Evolutionary conservation across 1,140 invertebrate species (phyloP), one percentile per base, ranked within the genome.

Genomic region (Platorchestia sp.): DNA sequence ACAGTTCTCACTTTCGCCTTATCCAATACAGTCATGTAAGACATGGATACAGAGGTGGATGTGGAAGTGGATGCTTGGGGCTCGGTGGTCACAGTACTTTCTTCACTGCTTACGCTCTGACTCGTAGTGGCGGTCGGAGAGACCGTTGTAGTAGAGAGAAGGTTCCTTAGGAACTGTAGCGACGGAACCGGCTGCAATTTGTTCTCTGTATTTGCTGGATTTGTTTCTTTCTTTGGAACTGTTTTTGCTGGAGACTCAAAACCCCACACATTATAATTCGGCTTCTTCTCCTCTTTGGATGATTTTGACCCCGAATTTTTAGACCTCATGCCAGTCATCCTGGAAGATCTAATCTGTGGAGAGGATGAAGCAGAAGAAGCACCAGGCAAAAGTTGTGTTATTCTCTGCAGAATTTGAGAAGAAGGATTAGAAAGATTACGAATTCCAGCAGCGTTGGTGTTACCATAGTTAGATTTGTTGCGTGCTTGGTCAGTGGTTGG

Each of bases 341-440:
- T 44, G 45, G 43, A 93, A 41, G 43, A 16, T 93, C 91, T 45
- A 27, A 93, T 93, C 45, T 93, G 91, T 45, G 91, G 91, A 36
- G 40, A 47, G 44, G 91, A 42, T 93, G 91, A 93, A 47, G 91
- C 43, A n/a, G 91, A 93, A 45, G 16, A 44, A n/a, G 91, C 43
- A 93, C 44, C 43, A 93, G 91, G 91, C 91, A 93, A 93, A 93
- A 93, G 91, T 36, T 93, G 91, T 93, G 91, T 93, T 93, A 93
- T 44, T 47, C 91, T 44, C 40, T 47, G 43, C 45, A 93, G 44
- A 93, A 93, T 93, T 93, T 93, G 44, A 45, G 91, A 93, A 45
- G 91, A 45, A 47, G 91, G 91, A 45, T 93, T 93, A 93, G 91
- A 19, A 14, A 93, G 36, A n/a, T 44, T 45, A 44, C 40, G 41